Conservation (phyloP, 2,113 vertebrate genomes). For the Eonycteris spelaea region DNA sequence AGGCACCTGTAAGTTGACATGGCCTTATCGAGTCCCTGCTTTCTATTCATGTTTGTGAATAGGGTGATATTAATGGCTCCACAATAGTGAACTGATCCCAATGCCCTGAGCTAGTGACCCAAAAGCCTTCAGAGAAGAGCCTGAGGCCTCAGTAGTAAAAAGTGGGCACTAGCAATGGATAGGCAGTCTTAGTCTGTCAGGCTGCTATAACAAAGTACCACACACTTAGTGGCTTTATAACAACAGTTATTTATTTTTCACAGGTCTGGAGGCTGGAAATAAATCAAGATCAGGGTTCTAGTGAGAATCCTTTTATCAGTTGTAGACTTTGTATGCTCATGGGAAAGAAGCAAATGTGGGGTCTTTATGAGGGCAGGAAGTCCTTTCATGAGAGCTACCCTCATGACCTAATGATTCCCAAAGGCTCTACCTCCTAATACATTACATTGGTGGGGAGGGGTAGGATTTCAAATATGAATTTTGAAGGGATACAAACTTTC, state of each 20-base stretch:
- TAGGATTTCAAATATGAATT: background rate
- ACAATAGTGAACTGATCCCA: background rate
- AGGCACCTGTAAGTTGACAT: background rate
- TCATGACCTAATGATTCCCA: background rate
- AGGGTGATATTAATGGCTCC: background rate
- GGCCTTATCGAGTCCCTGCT: no score
- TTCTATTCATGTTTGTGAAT: background rate
- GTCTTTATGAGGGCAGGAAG: background rate
- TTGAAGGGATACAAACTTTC: background rate
- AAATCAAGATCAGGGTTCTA: background rate
- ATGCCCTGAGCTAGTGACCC: background rate
- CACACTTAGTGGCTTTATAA: background rate
- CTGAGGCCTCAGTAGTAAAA: background rate
- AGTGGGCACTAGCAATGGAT: background rate
- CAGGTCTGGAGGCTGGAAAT: background rate
- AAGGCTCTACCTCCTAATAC: background rate
- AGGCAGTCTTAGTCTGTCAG: background rate
- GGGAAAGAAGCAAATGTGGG: background rate
- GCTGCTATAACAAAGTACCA: background rate
- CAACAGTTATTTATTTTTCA: background rate
- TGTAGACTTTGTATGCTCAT: background rate
- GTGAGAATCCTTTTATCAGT: background rate
- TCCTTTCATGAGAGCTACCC: background rate
- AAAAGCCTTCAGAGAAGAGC: background rate
- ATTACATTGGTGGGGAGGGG: background rate